Evolutionary conservation across 2,113 vertebrate species (phyloP).

Genomic region (Ochotona curzoniae): DNA sequence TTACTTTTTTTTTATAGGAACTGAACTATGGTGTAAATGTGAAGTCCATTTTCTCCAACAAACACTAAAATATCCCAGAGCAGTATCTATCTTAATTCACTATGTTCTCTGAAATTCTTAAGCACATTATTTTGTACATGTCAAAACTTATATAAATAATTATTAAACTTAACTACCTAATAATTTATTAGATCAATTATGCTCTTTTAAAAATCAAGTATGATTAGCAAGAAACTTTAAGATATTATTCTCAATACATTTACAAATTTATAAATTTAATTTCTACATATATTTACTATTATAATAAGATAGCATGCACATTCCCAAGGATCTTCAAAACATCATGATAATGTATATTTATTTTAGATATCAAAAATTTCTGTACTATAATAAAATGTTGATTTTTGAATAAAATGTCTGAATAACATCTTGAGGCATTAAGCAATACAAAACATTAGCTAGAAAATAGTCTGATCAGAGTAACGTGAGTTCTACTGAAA

Average conservation of each 20-base stretch:
- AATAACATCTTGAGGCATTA: too few relatives aligned
- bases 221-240: neutral
- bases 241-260: neutral
- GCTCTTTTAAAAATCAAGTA: neutral
- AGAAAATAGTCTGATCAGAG: too few relatives aligned
- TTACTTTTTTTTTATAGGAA: neutral
- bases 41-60: neutral
- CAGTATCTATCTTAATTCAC: neutral
- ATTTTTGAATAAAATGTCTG: too few relatives aligned
- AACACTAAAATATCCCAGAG: neutral
- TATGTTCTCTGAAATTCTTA: neutral
- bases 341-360: too few relatives aligned
- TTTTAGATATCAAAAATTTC: too few relatives aligned
- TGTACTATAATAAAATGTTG: too few relatives aligned
- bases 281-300: neutral
- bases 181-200: neutral
- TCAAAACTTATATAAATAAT: neutral
- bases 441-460: too few relatives aligned
- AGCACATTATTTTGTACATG: neutral
- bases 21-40: neutral
- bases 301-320: neutral
- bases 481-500: too few relatives aligned
- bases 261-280: constrained; percentile 3
- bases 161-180: neutral
- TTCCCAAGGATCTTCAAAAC: neutral